phyloP scores from a whole-genome alignment of 2,888 invertebrate genomes.

The Tipula confusa region DNA sequence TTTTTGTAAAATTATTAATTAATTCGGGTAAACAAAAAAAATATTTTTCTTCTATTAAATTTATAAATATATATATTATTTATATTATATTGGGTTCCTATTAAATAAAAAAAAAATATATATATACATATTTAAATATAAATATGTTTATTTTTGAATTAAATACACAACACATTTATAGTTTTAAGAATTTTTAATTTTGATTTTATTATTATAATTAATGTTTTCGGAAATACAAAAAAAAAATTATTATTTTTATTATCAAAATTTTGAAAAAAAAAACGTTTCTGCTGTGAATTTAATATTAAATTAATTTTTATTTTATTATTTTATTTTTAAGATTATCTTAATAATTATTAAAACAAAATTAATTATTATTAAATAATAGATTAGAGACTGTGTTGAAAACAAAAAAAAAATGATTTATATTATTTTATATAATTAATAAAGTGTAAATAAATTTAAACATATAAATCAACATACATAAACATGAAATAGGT shows the following conservation, averaged over 20 bases:
- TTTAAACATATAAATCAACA: background rate
- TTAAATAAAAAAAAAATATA: background rate
- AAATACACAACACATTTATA: background rate
- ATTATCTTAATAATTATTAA: background rate
- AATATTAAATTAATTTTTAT: slow-evolving; percentile 16
- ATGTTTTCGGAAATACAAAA: background rate
- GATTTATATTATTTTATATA: background rate
- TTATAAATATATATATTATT: background rate
- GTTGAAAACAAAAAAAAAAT: background rate
- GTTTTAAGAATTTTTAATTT: slow-evolving; percentile 6
- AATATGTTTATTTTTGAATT: slow-evolving; percentile 5
- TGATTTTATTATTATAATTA: background rate
- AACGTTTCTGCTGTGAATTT: slow-evolving; percentile 16
- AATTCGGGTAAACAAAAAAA: background rate
- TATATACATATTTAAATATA: no score
- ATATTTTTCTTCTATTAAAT: background rate
- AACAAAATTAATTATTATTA: background rate
- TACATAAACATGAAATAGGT: background rate
- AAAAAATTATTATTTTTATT: background rate
- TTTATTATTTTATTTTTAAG: slow-evolving; percentile 15
- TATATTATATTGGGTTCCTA: slow-evolving; percentile 20
- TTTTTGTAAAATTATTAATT: background rate
- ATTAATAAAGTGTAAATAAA: background rate
- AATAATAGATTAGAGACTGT: slow-evolving; percentile 1
- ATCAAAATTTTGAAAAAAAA: background rate